A percentile compares a stretch with the other conserved stretches of the same genome.
Evolutionary conservation across 2,113 vertebrate species (phyloP).

Genomic region (Halcyon senegalensis): DNA sequence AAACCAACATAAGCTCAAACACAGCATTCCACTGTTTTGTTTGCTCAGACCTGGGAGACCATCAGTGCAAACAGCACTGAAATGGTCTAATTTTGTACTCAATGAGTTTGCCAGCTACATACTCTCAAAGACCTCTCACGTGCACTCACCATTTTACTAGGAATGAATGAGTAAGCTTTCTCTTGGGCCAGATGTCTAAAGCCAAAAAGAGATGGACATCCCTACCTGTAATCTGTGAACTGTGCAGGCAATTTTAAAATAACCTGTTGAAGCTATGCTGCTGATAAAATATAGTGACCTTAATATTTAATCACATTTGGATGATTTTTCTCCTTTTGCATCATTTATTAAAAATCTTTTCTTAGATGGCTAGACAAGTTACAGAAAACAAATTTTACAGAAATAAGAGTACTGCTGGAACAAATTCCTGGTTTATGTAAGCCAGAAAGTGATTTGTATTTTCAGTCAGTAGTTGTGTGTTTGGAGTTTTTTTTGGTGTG

Average conservation of each 20-base stretch:
- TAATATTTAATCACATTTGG: background rate
- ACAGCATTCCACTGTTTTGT: background rate
- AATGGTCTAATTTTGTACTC: background rate
- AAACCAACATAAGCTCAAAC: background rate
- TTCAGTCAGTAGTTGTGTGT: background rate
- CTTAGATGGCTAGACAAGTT: background rate
- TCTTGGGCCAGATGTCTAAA: background rate
- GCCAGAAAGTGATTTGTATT: background rate
- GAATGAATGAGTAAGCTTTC: background rate
- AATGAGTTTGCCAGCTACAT: background rate
- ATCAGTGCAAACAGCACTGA: background rate
- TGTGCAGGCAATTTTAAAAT: background rate
- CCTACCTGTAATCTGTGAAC: background rate
- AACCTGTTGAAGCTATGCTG: background rate
- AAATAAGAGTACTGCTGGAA: background rate
- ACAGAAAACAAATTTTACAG: background rate
- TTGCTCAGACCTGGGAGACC: background rate
- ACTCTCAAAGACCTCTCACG: background rate
- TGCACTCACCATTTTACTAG: background rate
- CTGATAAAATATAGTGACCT: background rate
- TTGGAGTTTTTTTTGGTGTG: background rate
- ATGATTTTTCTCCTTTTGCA: background rate
- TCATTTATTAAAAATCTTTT: background rate
- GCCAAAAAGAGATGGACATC: background rate
- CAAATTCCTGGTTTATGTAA: background rate